Conservation (phyloP, 2,888 invertebrate species). For the Eugnorisma glareosa region DNA sequence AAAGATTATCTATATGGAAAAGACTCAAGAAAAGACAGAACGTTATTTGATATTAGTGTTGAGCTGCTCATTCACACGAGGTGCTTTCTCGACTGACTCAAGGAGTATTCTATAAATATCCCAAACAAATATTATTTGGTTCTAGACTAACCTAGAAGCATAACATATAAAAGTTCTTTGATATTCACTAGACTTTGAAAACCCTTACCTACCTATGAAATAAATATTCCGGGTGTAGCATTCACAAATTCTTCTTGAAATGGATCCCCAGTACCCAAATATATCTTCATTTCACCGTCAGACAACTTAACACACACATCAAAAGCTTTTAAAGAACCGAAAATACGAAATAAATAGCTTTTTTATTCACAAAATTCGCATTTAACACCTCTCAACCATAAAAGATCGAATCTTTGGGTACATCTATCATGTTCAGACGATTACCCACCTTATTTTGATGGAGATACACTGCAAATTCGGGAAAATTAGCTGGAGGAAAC, state of each 20-base stretch:
- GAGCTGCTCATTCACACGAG: too few relatives aligned
- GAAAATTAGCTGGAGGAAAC: constrained; percentile 16
- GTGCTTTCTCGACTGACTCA: too few relatives aligned
- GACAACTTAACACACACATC: constrained; percentile 34
- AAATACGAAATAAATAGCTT: constrained; percentile 56
- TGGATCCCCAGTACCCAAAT: constrained; percentile 9
- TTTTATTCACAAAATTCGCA: constrained; percentile 57
- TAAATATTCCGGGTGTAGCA: background rate
- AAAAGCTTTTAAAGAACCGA: constrained; percentile 50
- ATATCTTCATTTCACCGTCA: constrained; percentile 18
- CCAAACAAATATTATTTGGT: too few relatives aligned
- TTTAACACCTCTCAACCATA: constrained; percentile 60
- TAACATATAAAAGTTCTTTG: background rate
- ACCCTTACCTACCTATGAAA: background rate
- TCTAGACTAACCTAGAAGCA: background rate
- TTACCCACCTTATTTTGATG: constrained; percentile 25
- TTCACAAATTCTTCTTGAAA: constrained; percentile 13
- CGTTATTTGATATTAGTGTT: too few relatives aligned
- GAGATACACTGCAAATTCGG: constrained; percentile 28
- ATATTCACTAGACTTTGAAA: background rate
- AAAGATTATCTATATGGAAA: too few relatives aligned
- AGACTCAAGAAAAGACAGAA: too few relatives aligned
- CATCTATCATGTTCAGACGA: constrained; percentile 31
- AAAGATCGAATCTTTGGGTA: constrained; percentile 55
- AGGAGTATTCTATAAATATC: background rate